phyloP scores from a whole-genome alignment of 2,113 vertebrate species.

The Sarotherodon lohbergeri region DNA sequence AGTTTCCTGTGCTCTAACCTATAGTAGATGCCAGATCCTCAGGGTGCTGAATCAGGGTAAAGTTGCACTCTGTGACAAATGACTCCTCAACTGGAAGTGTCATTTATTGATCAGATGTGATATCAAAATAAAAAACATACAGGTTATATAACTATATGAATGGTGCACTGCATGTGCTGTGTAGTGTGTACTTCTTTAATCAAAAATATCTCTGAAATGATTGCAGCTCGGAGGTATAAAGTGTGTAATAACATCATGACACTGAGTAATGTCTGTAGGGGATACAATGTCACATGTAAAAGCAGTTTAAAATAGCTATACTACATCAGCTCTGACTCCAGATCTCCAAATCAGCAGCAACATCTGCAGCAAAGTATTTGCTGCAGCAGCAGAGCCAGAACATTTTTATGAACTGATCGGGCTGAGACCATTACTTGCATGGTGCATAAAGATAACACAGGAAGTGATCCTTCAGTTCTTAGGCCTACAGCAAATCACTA shows the following conservation, averaged over 20 bases:
- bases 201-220: neutral
- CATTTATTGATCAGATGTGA: conserved; percentile 30
- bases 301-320: neutral
- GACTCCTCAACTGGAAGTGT: neutral
- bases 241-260: neutral
- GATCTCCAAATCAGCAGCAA: neutral
- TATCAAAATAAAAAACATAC: neutral
- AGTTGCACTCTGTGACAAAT: conserved; percentile 12
- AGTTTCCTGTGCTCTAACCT: neutral
- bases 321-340: neutral
- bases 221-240: neutral
- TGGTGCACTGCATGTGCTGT: neutral
- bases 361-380: neutral
- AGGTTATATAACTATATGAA: neutral
- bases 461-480: neutral
- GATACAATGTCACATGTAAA: neutral
- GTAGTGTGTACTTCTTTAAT: neutral
- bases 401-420: neutral
- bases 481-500: neutral
- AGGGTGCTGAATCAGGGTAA: conserved; percentile 21
- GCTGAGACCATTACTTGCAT: neutral
- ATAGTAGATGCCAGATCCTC: neutral
- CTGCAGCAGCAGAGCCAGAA: neutral
- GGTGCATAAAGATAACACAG: neutral
- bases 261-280: neutral